Evolutionary conservation across 2,888 invertebrate species (phyloP).

Genomic region (Netelia virgata): DNA sequence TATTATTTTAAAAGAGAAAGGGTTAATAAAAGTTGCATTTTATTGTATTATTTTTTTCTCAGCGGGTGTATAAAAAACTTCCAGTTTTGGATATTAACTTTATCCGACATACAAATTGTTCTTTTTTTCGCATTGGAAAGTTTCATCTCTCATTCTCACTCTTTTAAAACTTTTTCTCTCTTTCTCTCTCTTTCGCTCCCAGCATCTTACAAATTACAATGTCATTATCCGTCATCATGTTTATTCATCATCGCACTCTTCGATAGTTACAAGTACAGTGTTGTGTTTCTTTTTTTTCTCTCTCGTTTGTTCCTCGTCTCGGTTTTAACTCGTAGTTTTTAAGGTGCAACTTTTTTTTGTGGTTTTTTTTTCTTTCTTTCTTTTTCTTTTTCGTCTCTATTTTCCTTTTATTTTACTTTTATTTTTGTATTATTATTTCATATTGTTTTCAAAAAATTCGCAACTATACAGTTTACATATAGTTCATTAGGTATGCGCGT

Average conservation of each 20-base stretch:
- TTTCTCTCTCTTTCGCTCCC: conserved; percentile 63
- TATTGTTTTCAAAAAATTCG: conserved; percentile 54
- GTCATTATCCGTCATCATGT: conserved; percentile 66
- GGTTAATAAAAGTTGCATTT: conserved; percentile 77
- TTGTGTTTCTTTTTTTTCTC: conserved; percentile 28
- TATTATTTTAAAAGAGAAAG: conserved; percentile 60
- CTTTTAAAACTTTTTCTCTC: conserved; percentile 58
- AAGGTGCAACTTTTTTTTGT: conserved; percentile 57
- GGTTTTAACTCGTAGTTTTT: conserved; percentile 15
- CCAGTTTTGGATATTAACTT: conserved; percentile 67
- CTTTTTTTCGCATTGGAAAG: conserved; percentile 65
- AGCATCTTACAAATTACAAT: conserved; percentile 67
- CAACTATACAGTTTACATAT: conserved; percentile 67
- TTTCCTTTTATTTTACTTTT: conserved; percentile 43
- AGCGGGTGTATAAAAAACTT: conserved; percentile 70
- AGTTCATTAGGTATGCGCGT: conserved; percentile 66
- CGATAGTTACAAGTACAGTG: conserved; percentile 61
- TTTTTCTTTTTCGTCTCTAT: conserved; percentile 44
- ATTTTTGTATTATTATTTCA: conserved; percentile 27
- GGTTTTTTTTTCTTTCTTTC: conserved; percentile 39
- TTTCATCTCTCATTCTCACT: conserved; percentile 66
- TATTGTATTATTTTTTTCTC: conserved; percentile 69
- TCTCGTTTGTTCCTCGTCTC: conserved; percentile 18
- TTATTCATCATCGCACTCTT: conserved; percentile 67
- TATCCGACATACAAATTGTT: conserved; percentile 69